Conservation (phyloP, 2,113 vertebrate genomes). For the Etheostoma cragini region DNA sequence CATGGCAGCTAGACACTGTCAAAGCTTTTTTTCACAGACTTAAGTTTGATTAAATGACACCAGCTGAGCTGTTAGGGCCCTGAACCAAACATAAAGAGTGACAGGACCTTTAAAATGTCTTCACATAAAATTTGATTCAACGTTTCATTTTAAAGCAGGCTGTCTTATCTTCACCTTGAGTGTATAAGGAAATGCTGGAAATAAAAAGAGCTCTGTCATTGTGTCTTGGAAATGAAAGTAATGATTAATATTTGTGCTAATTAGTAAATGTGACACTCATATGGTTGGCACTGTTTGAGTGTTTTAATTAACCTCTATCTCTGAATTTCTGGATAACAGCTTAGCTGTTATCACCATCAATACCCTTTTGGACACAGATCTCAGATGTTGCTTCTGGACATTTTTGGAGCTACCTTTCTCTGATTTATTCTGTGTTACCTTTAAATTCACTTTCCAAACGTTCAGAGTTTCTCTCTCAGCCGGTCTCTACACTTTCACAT, state of each 20-base stretch:
- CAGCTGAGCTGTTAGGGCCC: slow-evolving; percentile 11
- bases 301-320: neutral
- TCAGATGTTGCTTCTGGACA: neutral
- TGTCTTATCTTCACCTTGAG: neutral
- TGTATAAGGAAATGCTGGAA: neutral
- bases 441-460: neutral
- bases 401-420: neutral
- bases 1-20: neutral
- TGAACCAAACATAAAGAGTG: slow-evolving; percentile 9
- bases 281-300: neutral
- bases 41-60: slow-evolving; percentile 35
- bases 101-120: neutral
- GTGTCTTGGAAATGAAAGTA: neutral
- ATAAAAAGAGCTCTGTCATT: neutral
- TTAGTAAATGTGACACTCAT: neutral
- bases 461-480: neutral
- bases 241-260: neutral
- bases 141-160: neutral
- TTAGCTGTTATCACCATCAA: neutral
- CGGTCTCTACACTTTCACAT: neutral
- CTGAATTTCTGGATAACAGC: neutral
- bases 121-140: neutral
- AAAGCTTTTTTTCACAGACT: slow-evolving; percentile 6
- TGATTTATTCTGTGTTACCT: neutral
- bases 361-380: neutral